Percentiles rank a stretch among this genome's conserved stretches.
Evolutionary conservation across 2,888 invertebrate species (phyloP).

Genomic region (Atrina japonica): DNA sequence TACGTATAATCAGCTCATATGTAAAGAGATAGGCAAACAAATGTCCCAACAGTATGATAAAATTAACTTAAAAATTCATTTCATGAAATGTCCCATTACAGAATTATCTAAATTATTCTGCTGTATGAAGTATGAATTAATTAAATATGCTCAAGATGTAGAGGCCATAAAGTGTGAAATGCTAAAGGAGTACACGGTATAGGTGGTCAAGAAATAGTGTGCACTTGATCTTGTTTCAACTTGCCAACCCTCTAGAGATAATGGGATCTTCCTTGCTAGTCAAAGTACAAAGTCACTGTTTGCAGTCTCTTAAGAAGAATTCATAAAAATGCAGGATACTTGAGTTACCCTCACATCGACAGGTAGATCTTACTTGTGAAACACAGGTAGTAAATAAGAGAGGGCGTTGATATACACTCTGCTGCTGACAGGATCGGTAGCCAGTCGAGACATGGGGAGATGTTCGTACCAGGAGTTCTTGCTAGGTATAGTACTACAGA

Average conservation of each 20-base stretch:
- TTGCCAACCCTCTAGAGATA: slow-evolving; percentile 42
- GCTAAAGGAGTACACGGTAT: too few relatives aligned
- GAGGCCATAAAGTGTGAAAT: too few relatives aligned
- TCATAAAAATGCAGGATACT: slow-evolving; percentile 46
- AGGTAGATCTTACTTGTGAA: not conserved
- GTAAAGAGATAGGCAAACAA: slow-evolving; percentile 18
- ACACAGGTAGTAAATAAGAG: too few relatives aligned
- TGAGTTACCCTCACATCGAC: too few relatives aligned
- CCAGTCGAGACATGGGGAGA: too few relatives aligned
- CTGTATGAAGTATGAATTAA: too few relatives aligned
- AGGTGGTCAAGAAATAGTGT: too few relatives aligned
- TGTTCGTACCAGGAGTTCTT: too few relatives aligned
- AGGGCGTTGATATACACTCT: too few relatives aligned
- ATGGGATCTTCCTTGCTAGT: slow-evolving; percentile 35
- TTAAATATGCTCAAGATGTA: too few relatives aligned
- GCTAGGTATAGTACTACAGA: too few relatives aligned
- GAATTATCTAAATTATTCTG: slow-evolving; percentile 10
- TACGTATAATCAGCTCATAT: slow-evolving; percentile 23
- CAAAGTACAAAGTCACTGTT: slow-evolving; percentile 57
- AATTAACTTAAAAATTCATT: slow-evolving; percentile 14
- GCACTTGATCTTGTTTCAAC: slow-evolving; percentile 38
- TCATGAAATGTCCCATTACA: slow-evolving; percentile 13
- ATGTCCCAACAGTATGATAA: not conserved
- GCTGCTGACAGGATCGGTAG: too few relatives aligned
- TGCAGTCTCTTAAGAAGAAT: slow-evolving; percentile 43